Evolutionary conservation across 1,140 invertebrate species (phyloP).

Genomic region (Eupeodes corollae): DNA sequence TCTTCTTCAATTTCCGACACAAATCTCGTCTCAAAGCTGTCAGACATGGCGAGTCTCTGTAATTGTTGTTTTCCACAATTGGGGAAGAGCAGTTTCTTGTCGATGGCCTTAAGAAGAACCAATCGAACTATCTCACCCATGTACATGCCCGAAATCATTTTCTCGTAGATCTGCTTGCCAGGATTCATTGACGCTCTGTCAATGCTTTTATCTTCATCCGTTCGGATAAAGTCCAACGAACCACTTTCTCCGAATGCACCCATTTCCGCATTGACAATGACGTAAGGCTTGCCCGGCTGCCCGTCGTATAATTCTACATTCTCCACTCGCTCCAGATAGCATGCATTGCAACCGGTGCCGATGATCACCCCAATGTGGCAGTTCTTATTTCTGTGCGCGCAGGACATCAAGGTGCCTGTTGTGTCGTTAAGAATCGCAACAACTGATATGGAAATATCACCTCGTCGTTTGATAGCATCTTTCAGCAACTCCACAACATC

Average conservation of each 20-base stretch:
- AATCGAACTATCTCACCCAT: constrained; percentile 72
- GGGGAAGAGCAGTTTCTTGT: constrained; percentile 57
- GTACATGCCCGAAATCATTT: constrained; percentile 89
- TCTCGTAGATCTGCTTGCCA: constrained; percentile 75
- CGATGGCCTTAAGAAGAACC: constrained; percentile 56
- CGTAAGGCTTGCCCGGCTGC: constrained; percentile 41
- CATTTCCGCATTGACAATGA: constrained; percentile 93
- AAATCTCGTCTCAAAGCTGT: constrained; percentile 73
- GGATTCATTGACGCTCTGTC: constrained; percentile 71
- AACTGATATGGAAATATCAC: constrained; percentile 53
- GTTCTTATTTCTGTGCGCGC: constrained; percentile 11
- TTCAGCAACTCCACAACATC: constrained; percentile 78
- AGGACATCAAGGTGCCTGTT: constrained; percentile 75
- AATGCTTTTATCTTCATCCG: constrained; percentile 74
- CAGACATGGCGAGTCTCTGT: not conserved
- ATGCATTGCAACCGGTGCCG: constrained; percentile 93
- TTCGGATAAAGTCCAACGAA: constrained; percentile 70
- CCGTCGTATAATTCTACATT: constrained; percentile 45
- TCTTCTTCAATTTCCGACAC: constrained; percentile 94
- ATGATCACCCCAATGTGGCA: constrained; percentile 41
- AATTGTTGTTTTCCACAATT: constrained; percentile 31
- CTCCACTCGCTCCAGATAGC: constrained; percentile 75
- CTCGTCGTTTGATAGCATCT: constrained; percentile 55
- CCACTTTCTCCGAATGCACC: constrained; percentile 92
- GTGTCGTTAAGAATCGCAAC: constrained; percentile 95